Evolutionary conservation across 2,113 vertebrate genomes (phyloP).

Genomic region (Stegastes partitus): DNA sequence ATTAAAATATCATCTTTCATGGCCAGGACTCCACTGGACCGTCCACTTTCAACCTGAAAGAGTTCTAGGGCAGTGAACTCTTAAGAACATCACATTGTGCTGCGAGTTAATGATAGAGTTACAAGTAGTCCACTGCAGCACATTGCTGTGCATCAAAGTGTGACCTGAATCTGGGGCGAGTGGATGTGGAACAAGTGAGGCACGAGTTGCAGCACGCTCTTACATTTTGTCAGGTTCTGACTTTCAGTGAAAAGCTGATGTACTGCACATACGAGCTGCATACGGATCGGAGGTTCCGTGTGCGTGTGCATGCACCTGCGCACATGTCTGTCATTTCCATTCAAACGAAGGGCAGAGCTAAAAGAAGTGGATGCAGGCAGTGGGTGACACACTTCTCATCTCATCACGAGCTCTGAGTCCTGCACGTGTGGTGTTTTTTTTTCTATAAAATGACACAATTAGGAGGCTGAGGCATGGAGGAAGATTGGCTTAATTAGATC

Average conservation of each 20-base stretch:
- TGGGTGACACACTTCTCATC: constrained; percentile 1
- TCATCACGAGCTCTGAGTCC: neutral
- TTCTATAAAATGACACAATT: constrained; percentile 14
- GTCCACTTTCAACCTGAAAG: constrained; percentile 23
- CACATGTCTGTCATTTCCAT: constrained; percentile 2
- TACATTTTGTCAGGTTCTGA: constrained; percentile 13
- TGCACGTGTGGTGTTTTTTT: neutral
- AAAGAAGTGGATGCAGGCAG: constrained; percentile 7
- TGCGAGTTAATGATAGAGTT: constrained; percentile 63
- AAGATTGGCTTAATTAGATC: constrained; percentile 48
- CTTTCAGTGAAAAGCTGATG: neutral
- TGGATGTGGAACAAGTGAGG: constrained; percentile 47
- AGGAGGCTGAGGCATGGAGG: constrained; percentile 9
- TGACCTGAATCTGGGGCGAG: constrained; percentile 62
- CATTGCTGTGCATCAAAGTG: constrained; percentile 64
- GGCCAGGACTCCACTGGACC: constrained; percentile 40
- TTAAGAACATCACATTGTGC: constrained; percentile 51
- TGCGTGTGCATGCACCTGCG: neutral
- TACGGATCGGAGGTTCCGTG: neutral
- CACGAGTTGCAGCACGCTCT: neutral
- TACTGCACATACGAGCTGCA: neutral
- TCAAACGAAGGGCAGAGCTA: constrained; percentile 14
- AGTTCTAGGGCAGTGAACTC: constrained; percentile 59
- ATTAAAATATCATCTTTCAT: constrained; percentile 74
- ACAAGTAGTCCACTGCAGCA: constrained; percentile 64